Base-by-base conservation (phyloP, 2,888 invertebrate genomes). In the Pristionchus entomophagus region DNA sequence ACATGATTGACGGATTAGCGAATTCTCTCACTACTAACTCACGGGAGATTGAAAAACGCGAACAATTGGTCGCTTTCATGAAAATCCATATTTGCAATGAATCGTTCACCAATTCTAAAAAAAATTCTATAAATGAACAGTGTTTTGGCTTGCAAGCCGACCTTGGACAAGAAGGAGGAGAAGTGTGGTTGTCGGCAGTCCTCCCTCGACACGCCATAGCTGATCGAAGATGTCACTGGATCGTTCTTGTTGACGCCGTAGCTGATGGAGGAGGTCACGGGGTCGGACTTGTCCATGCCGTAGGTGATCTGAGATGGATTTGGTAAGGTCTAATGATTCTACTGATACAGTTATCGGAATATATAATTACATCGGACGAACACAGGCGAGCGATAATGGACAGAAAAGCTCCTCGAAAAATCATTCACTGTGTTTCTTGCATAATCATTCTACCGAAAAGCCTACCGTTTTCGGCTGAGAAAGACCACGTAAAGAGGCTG, bases 221-320 rank as follows among this genome's bases (percentile, higher is more conserved):
- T 86, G 86, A 82, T 56, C 85, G 86, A 80, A 86, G 88, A 87
- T 56, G 89, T 86, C 77, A 92, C 87, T 0, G 93, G 93, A 32
- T 93, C 93, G 14, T 93, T 89, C 85, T 92, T 92, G 29, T 93
- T 93, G 84, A 93, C 91, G 38, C 93, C 93, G 62, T 92, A 91
- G 62, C 82, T 78, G 53, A 86, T 85, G 17, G 84, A 84, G 0
- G 87, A 77, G 0, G 87, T 88, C 2, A 87, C 86, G 6, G 86
- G 86, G 29, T 86, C 82, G 22, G 82, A 49, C 65, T 82, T 87
- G 62, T 87, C 87, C n/a, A 81, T 81, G 0, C 78, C 73, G 65
- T 81, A 86, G n/a, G 62, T 41, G 49, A 82, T 29, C 86, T 85
- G 62, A 49, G 32, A 29, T 32, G n/a, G n/a, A n/a, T n/a, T n/a